Conservation (phyloP, 1,140 invertebrate species). For the Cydia pomonella region DNA sequence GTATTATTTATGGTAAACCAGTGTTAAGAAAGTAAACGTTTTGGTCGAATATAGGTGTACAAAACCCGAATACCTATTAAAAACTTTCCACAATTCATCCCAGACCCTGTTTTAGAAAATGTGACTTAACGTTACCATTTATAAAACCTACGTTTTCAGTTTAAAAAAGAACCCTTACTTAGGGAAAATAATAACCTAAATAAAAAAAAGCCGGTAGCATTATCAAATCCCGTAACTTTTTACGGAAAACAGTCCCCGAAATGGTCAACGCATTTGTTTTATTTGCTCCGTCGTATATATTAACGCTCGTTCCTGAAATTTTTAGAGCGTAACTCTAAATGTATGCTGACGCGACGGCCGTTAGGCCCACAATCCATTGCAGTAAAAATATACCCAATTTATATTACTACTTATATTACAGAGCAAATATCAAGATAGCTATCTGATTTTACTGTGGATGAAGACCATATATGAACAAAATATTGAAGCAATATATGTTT, state of each 20-base stretch:
- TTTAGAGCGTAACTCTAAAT: constrained; percentile 8
- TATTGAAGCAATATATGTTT: neutral
- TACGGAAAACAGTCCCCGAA: constrained; percentile 11
- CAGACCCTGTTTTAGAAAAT: too few species aligned
- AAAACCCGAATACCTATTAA: too few species aligned
- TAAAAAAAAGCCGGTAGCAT: neutral
- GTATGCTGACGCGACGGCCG: constrained; percentile 2
- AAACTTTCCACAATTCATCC: too few species aligned
- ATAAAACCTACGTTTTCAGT: too few species aligned
- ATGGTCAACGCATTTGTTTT: constrained; percentile 31
- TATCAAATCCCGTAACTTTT: neutral
- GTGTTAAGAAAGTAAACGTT: too few species aligned
- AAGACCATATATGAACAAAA: neutral
- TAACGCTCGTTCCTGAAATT: constrained; percentile 9
- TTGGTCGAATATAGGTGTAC: too few species aligned
- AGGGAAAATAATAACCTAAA: neutral
- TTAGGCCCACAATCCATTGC: constrained; percentile 21
- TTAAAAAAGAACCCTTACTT: too few species aligned
- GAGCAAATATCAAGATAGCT: neutral
- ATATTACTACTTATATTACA: neutral
- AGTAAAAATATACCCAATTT: neutral
- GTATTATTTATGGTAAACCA: too few species aligned
- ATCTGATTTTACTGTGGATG: neutral
- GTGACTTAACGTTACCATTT: too few species aligned
- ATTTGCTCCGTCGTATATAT: constrained; percentile 9